A percentile compares a stretch with the other conserved stretches of the same genome.
Conservation (phyloP, 2,113 vertebrate species). For the Cavia aperea region DNA sequence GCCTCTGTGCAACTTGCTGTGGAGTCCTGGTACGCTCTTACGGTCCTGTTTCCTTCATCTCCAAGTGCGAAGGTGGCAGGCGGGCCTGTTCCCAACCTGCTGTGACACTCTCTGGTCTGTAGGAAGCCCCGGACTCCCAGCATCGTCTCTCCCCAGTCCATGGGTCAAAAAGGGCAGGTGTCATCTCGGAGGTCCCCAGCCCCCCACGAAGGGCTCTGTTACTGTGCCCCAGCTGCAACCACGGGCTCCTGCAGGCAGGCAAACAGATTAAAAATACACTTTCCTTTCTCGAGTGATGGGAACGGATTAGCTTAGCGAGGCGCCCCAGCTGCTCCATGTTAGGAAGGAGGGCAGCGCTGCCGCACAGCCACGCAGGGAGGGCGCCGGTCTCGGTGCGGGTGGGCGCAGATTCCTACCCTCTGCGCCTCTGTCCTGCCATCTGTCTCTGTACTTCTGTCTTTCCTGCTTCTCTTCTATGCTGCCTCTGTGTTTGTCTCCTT, state of each 20-base stretch:
- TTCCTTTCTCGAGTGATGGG: conserved; percentile 34
- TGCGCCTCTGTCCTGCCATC: neutral
- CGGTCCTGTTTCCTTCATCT: neutral
- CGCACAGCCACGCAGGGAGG: neutral
- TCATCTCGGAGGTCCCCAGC: neutral
- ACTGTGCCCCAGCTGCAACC: neutral
- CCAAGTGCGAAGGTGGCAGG: neutral
- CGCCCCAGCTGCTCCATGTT: neutral
- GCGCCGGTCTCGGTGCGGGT: neutral
- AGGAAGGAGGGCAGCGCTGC: neutral
- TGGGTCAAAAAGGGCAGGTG: neutral
- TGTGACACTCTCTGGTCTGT: neutral
- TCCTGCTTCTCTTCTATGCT: neutral
- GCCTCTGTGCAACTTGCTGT: neutral
- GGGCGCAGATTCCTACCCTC: neutral
- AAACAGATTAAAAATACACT: neutral
- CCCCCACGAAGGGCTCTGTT: neutral
- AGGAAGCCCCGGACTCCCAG: neutral
- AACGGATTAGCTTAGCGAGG: neutral
- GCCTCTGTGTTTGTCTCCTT: neutral
- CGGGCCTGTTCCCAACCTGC: neutral
- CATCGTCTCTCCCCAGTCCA: too few relatives aligned
- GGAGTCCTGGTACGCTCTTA: neutral
- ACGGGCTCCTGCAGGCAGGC: neutral
- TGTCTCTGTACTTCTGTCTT: neutral